Percentiles rank a stretch among this genome's conserved stretches.
phyloP scores from a whole-genome alignment of 2,888 invertebrate genomes.

The Heliconius ismenius region DNA sequence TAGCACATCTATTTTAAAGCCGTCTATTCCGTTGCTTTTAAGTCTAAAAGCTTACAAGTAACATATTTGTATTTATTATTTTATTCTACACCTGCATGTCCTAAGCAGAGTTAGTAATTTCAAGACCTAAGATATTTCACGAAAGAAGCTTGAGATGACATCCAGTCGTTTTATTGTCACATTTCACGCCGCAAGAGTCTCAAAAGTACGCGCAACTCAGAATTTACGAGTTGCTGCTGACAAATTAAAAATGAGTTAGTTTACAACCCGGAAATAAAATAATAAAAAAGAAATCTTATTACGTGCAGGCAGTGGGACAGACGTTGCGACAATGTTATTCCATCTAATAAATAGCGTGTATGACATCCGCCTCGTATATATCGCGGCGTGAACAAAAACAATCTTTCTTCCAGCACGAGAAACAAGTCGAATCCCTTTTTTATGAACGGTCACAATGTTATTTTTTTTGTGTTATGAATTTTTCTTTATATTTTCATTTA shows the following conservation, averaged over 20 bases:
- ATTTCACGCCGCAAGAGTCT: conserved; percentile 61
- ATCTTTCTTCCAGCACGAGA: conserved; percentile 66
- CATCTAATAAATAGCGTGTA: conserved; percentile 75
- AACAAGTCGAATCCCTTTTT: conserved; percentile 72
- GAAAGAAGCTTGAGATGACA: conserved; percentile 56
- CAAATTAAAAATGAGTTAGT: conserved; percentile 80
- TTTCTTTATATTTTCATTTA: conserved; percentile 59
- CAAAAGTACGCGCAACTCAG: conserved; percentile 60
- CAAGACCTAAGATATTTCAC: conserved; percentile 13
- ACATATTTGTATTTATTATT: neutral
- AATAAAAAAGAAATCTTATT: conserved; percentile 74
- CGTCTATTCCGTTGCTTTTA: neutral
- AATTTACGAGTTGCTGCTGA: conserved; percentile 72
- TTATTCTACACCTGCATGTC: neutral
- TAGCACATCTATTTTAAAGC: neutral
- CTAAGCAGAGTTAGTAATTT: neutral
- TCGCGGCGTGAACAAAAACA: conserved; percentile 68
- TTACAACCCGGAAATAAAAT: conserved; percentile 74
- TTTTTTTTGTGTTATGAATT: conserved; percentile 64
- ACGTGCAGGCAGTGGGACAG: conserved; percentile 60
- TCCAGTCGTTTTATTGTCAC: conserved; percentile 60
- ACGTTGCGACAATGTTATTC: conserved; percentile 74
- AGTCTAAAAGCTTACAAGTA: neutral
- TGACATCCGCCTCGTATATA: conserved; percentile 65
- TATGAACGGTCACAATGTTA: conserved; percentile 65